Base-by-base conservation (phyloP, 2,113 vertebrate species). In the Otis tarda region DNA sequence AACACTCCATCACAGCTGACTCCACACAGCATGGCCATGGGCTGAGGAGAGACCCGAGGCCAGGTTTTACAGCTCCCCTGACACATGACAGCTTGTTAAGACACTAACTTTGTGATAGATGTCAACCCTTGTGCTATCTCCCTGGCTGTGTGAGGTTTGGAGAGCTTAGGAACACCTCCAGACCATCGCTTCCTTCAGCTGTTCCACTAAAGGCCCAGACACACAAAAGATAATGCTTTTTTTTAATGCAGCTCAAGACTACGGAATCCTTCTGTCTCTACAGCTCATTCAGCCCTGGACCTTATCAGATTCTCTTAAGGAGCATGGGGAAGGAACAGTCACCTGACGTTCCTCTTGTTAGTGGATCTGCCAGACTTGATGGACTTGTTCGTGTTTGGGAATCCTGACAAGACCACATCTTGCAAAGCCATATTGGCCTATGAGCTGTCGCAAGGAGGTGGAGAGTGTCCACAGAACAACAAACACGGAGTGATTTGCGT, bases 401-500 rank as follows among this genome's bases (percentile, higher is more conserved):
- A 35, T 78, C 59, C 55, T 76, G 50, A 81, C 11, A 77, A 69
- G 14, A 24, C 11, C 39, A 61, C 1, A 0, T 11, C 75, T 89
- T 39, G 49, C 67, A 59, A 92, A 84, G 41, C 23, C 1, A 1
- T 68, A 17, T 19, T 77, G 85, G 55, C 78, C 70, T 59, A 12
- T 14, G 89, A 56, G 45, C 45, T 50, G 9, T 30, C 49, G 24
- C 60, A 76, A 75, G 47, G 49, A 95, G 20, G 22, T 71, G 15
- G 31, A 83, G 45, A 87, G 76, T 3, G 10, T 35, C 56, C 3
- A 2, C 50, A 80, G 50, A 70, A 63, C 63, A 88, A 12, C 28
- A 90, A 83, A 53, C 20, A 35, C 1, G 0, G 11, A 0, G 0
- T 64, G 77, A 90, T 82, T 84, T 76, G 24, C 0, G 6, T 90